A percentile compares a stretch with the other conserved stretches of the same genome.
Conservation (phyloP, 2,113 vertebrate species). For the Arizona elegans region DNA sequence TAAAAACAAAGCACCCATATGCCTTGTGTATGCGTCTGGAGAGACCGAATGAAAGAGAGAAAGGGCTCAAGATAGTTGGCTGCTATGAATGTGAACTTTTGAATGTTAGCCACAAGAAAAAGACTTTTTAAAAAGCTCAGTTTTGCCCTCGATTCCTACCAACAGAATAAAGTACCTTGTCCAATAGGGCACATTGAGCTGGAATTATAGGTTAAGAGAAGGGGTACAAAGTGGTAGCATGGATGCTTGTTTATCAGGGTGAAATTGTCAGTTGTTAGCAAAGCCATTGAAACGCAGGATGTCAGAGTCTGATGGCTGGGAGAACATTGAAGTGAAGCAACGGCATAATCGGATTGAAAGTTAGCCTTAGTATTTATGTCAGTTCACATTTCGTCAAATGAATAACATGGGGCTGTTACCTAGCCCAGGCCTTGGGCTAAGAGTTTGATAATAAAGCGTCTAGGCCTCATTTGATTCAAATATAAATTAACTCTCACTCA, state of each 20-base stretch:
- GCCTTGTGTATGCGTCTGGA: background rate
- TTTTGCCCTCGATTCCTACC: constrained; percentile 67
- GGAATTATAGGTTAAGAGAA: constrained; percentile 85
- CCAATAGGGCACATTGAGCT: constrained; percentile 83
- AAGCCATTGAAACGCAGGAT: constrained; percentile 87
- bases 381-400: constrained; percentile 97
- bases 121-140: constrained; percentile 56
- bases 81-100: constrained; percentile 71
- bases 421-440: constrained; percentile 82
- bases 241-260: constrained; percentile 86
- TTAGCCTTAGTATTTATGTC: constrained; percentile 95
- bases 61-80: constrained; percentile 34
- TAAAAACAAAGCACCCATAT: background rate
- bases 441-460: constrained; percentile 77
- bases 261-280: constrained; percentile 83
- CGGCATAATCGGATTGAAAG: constrained; percentile 98
- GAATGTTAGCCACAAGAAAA: constrained; percentile 68
- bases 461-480: constrained; percentile 92
- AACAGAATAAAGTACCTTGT: constrained; percentile 87
- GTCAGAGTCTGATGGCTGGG: constrained; percentile 85
- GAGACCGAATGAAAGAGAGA: background rate
- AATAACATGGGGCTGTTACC: constrained; percentile 89
- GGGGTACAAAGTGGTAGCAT: constrained; percentile 78
- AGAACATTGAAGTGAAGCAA: constrained; percentile 92
- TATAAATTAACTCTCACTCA: constrained; percentile 94